phyloP scores from a whole-genome alignment of 2,113 vertebrate species.

The Sinocyclocheilus grahami region DNA sequence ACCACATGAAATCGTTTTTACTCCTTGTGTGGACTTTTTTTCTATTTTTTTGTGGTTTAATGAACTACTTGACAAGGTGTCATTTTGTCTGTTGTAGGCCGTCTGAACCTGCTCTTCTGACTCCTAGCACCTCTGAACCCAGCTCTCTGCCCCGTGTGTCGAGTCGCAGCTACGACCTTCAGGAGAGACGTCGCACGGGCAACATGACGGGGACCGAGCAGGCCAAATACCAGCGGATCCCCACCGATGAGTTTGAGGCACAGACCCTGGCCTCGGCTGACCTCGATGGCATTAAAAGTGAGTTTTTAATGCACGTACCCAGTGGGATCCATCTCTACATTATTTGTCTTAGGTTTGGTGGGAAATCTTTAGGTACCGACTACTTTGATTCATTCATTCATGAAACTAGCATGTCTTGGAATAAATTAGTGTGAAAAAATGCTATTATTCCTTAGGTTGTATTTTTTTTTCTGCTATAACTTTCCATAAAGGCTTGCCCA shows the following conservation, averaged over 20 bases:
- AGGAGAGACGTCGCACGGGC: slow-evolving; percentile 87
- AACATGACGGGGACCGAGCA: slow-evolving; percentile 91
- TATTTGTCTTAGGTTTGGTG: too few species aligned
- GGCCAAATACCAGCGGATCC: slow-evolving; percentile 85
- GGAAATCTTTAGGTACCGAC: too few species aligned
- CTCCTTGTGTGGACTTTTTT: not conserved
- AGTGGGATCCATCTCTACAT: not conserved
- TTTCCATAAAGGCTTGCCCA: not conserved
- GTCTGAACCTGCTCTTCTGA: not conserved
- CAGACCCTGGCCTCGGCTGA: slow-evolving; percentile 87
- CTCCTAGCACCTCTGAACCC: not conserved
- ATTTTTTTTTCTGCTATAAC: not conserved
- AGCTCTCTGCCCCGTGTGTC: slow-evolving; percentile 69
- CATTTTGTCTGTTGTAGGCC: slow-evolving; percentile 6
- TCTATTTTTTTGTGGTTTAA: not conserved
- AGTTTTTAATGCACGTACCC: slow-evolving; percentile 60
- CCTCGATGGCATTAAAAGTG: slow-evolving; percentile 97
- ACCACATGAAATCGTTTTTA: not conserved
- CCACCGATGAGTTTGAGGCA: slow-evolving; percentile 90
- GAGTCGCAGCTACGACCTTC: slow-evolving; percentile 91
- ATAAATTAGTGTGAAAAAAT: too few species aligned
- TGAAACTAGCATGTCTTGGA: too few species aligned
- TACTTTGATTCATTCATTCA: too few species aligned
- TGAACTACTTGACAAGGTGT: not conserved
- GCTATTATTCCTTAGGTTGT: not conserved